These are phyloP conservation scores for Catotricha subobsoleta DNA, from an alignment of 2,888 invertebrate species.

Conservation along the genomic window DNA sequence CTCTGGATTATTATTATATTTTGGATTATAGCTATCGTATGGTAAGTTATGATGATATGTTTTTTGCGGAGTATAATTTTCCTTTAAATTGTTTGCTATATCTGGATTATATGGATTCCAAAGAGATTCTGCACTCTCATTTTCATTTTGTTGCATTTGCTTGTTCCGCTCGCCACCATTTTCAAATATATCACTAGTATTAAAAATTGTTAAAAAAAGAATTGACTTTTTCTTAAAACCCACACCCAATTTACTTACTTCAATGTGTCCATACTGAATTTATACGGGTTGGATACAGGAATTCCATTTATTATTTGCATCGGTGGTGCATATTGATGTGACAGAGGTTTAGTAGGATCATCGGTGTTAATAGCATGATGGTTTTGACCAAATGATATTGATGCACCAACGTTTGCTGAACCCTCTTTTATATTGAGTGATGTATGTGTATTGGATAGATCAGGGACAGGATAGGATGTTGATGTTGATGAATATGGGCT, in stretches of 20 bases:
- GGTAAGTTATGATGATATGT: constrained; percentile 14
- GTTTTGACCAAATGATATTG: constrained; percentile 8
- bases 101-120: constrained; percentile 19
- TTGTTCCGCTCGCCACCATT: not conserved
- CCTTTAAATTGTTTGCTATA: not conserved
- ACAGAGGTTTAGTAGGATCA: constrained; percentile 1
- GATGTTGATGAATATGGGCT: constrained; percentile 1
- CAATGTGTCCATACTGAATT: constrained; percentile 29
- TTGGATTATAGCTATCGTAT: constrained; percentile 26
- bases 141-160: too few relatives aligned
- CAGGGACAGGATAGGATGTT: not conserved
- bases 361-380: constrained; percentile 6
- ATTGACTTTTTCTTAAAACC: too few relatives aligned
- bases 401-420: constrained; percentile 7
- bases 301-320: constrained; percentile 31
- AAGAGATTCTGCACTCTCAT: not conserved
- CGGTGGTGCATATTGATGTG: constrained; percentile 5
- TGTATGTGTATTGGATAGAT: constrained; percentile 1
- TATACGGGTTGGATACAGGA: constrained; percentile 35
- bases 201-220: too few relatives aligned
- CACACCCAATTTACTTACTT: constrained; percentile 7
- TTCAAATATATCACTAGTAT: constrained; percentile 3
- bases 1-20: constrained; percentile 28
- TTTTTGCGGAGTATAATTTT: not conserved
- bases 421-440: not conserved